phyloP scores from a whole-genome alignment of 1,140 invertebrate genomes.

The Lycorma delicatula region DNA sequence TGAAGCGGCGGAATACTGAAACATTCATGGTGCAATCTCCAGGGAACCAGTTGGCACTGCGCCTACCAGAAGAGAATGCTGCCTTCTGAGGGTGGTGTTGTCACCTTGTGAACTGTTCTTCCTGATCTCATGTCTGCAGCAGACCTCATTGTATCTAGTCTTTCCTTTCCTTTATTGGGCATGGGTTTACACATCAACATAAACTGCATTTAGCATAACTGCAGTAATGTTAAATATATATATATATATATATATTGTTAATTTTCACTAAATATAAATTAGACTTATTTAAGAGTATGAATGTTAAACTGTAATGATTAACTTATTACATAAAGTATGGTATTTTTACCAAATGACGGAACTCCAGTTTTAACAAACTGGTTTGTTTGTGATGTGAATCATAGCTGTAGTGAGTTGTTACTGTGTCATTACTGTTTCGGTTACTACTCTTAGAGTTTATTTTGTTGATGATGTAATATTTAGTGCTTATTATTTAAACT shows the following conservation, averaged over 20 bases:
- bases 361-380: too few species aligned
- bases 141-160: not conserved
- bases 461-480: too few species aligned
- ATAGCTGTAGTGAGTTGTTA: too few species aligned
- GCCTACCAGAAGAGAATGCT: conserved; percentile 10
- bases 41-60: conserved; percentile 8
- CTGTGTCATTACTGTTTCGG: too few species aligned
- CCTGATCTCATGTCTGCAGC: not conserved
- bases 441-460: too few species aligned
- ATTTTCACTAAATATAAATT: conserved; percentile 12
- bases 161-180: conserved; percentile 3
- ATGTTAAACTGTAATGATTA: conserved; percentile 26
- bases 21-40: conserved; percentile 59
- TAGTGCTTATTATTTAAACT: too few species aligned
- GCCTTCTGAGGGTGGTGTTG: conserved; percentile 16
- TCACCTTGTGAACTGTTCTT: not conserved
- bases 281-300: conserved; percentile 12
- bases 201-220: too few species aligned
- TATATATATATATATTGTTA: conserved; percentile 10
- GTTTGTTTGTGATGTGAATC: too few species aligned
- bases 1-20: conserved; percentile 88
- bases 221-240: not conserved
- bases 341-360: conserved; percentile 26
- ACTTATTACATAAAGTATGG: conserved; percentile 26
- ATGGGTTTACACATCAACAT: conserved; percentile 17